A percentile compares a stretch with the other conserved stretches of the same genome.
These are phyloP conservation scores for Microcebus ravelobensis DNA, from an alignment of 2,113 vertebrate genomes.

Conservation along the genomic window DNA sequence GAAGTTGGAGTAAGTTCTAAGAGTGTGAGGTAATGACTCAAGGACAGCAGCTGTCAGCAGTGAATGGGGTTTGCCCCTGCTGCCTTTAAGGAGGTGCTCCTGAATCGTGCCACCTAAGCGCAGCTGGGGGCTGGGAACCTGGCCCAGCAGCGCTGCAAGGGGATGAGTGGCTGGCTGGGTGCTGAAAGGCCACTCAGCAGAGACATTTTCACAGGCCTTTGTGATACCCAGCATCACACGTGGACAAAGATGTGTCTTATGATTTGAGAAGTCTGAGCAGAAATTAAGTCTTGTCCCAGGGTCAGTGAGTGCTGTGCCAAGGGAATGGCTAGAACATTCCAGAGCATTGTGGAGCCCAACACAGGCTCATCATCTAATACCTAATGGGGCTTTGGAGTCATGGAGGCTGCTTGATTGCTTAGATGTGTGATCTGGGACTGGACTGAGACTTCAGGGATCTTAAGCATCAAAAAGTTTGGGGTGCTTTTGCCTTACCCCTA, in stretches of 20 bases:
- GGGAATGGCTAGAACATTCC: not conserved
- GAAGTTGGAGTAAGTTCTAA: not conserved
- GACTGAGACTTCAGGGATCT: not conserved
- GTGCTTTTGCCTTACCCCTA: not conserved
- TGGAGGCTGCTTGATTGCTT: not conserved
- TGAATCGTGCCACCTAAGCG: not conserved
- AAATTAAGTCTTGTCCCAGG: not conserved
- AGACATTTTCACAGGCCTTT: not conserved
- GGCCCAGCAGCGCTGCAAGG: slow-evolving; percentile 62
- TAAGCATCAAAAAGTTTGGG: not conserved
- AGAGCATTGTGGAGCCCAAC: not conserved
- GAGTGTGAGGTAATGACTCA: not conserved
- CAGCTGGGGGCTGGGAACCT: slow-evolving; percentile 16
- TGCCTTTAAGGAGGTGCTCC: not conserved
- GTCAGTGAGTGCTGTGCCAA: not conserved
- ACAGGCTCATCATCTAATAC: not conserved
- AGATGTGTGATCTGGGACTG: not conserved
- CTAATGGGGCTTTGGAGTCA: not conserved
- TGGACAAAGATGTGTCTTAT: not conserved
- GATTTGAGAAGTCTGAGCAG: not conserved
- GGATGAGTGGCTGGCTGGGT: slow-evolving; percentile 55
- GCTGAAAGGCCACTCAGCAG: not conserved
- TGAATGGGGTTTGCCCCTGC: not conserved
- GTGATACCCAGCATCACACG: not conserved
- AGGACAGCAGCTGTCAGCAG: not conserved